A percentile compares a stretch with the other conserved stretches of the same genome.
These are phyloP conservation scores for Poeciliopsis occidentalis DNA, from an alignment of 2,113 vertebrate genomes.

Conservation along the genomic window DNA sequence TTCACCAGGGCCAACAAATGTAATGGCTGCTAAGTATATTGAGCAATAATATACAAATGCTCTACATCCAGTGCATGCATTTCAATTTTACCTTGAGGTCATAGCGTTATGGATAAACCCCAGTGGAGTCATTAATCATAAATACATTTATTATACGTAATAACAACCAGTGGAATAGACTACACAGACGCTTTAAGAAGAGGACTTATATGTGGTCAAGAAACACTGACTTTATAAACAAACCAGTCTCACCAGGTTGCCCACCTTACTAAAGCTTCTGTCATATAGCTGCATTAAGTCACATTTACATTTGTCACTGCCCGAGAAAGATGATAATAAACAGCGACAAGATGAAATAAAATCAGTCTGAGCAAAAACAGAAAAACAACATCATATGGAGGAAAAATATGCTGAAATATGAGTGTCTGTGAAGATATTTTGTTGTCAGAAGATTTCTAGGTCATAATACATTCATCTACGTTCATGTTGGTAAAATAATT, in stretches of 20 bases:
- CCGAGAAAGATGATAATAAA: conserved; percentile 58
- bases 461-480: conserved; percentile 58
- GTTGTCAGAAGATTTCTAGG: conserved; percentile 61
- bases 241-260: conserved; percentile 49
- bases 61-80: conserved; percentile 75
- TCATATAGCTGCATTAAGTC: conserved; percentile 20
- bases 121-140: conserved; percentile 74
- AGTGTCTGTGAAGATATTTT: conserved; percentile 36
- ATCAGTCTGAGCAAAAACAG: conserved; percentile 30
- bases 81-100: conserved; percentile 78
- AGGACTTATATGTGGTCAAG: conserved; percentile 35
- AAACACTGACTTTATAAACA: conserved; percentile 39
- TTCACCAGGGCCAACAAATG: conserved; percentile 74
- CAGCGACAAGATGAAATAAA: conserved; percentile 47
- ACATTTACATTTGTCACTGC: conserved; percentile 42
- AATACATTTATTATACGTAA: conserved; percentile 61
- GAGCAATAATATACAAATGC: conserved; percentile 75
- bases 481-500: conserved; percentile 60
- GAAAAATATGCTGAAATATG: conserved; percentile 29
- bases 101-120: conserved; percentile 65
- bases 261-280: conserved; percentile 26
- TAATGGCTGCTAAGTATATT: conserved; percentile 78
- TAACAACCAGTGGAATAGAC: conserved; percentile 56
- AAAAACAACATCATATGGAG: conserved; percentile 49
- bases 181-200: conserved; percentile 41